These are phyloP conservation scores for Semnornis frantzii DNA, from an alignment of 2,113 vertebrate species.

Conservation along the genomic window DNA sequence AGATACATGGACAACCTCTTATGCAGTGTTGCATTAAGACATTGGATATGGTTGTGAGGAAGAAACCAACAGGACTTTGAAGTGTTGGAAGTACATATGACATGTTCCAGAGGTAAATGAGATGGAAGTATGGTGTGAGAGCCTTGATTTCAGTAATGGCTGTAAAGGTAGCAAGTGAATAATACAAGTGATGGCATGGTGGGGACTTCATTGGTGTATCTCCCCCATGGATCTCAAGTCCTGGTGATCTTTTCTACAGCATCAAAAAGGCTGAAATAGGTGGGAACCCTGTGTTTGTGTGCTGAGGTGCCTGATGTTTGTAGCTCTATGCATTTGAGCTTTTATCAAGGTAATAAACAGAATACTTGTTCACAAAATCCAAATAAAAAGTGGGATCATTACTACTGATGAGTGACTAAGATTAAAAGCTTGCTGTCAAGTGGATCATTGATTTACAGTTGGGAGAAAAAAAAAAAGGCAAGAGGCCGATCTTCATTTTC, in stretches of 20 bases:
- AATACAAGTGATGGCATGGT: not conserved
- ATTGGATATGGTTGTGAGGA: not conserved
- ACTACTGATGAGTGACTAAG: not conserved
- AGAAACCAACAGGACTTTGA: not conserved
- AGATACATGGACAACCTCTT: not conserved
- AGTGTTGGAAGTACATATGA: not conserved
- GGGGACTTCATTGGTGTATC: not conserved
- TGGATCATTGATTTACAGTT: not conserved
- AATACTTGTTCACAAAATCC: not conserved
- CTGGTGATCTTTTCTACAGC: not conserved
- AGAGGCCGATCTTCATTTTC: not conserved
- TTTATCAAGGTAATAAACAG: constrained; percentile 36
- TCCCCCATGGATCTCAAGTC: not conserved
- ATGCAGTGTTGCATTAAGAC: not conserved
- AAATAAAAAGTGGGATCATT: not conserved
- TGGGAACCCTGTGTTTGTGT: not conserved
- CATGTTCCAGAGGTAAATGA: not conserved
- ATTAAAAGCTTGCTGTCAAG: not conserved
- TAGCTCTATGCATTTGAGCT: not conserved
- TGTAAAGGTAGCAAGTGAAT: not conserved
- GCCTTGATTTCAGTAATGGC: not conserved
- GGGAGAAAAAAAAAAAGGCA: not conserved
- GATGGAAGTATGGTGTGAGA: not conserved
- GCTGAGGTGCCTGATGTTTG: constrained; percentile 15
- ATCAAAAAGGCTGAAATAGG: not conserved